Conservation (phyloP, 2,888 invertebrate genomes). For the Athripsodes cinereus region DNA sequence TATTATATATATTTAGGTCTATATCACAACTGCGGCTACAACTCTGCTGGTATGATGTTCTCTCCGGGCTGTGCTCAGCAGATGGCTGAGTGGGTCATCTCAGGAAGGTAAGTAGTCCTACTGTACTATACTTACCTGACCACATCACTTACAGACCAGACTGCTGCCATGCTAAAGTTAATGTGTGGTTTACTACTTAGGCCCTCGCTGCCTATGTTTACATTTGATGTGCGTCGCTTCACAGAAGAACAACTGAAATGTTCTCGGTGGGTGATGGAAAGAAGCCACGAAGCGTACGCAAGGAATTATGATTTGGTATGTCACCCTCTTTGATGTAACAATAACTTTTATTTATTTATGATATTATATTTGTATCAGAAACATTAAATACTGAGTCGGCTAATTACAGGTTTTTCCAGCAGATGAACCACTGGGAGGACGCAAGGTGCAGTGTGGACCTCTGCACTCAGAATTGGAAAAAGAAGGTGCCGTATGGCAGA, state of each 20-base stretch:
- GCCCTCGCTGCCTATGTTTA: slow-evolving; percentile 79
- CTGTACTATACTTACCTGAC: too few species aligned
- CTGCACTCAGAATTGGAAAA: slow-evolving; percentile 58
- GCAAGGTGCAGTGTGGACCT: slow-evolving; percentile 51
- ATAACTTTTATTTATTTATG: too few species aligned
- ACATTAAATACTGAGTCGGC: too few species aligned
- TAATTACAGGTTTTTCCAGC: slow-evolving; percentile 61
- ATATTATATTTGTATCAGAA: too few species aligned
- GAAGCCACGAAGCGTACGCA: slow-evolving; percentile 85
- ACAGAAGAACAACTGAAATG: slow-evolving; percentile 65
- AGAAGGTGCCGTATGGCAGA: slow-evolving; percentile 82
- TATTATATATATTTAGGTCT: slow-evolving; percentile 48
- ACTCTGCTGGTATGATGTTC: slow-evolving; percentile 89
- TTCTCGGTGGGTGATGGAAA: slow-evolving; percentile 69
- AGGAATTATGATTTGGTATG: slow-evolving; percentile 68
- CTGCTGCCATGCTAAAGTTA: too few species aligned
- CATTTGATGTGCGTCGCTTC: slow-evolving; percentile 81
- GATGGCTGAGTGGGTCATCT: slow-evolving; percentile 77
- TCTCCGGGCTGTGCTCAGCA: slow-evolving; percentile 84
- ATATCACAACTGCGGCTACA: slow-evolving; percentile 83
- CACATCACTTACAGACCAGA: too few species aligned
- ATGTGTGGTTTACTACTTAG: slow-evolving; percentile 34
- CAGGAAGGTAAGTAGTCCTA: slow-evolving; percentile 52
- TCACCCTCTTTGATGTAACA: too few species aligned
- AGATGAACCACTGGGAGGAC: slow-evolving; percentile 76